A percentile compares a stretch with the other conserved stretches of the same genome.
phyloP scores from a whole-genome alignment of 64 coral and sea anemone species.

The Stichodactyla helianthus region DNA sequence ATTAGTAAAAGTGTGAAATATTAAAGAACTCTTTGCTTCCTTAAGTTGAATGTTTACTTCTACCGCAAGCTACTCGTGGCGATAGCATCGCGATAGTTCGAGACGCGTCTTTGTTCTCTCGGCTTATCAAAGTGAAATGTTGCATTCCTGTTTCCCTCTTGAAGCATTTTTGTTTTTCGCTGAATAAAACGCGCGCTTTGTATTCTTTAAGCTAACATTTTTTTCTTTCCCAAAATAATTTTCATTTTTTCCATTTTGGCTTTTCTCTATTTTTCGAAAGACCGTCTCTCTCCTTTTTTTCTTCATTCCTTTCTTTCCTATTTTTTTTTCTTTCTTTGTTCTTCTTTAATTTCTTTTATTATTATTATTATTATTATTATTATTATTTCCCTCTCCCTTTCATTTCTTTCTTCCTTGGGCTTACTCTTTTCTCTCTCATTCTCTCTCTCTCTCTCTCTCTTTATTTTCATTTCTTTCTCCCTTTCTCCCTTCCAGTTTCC shows the following conservation, averaged over 20 bases:
- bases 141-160: background rate
- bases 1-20: slow-evolving; percentile 4
- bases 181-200: too few relatives aligned
- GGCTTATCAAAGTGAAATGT: background rate
- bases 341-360: background rate
- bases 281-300: background rate
- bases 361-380: too few relatives aligned
- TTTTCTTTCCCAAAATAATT: too few relatives aligned
- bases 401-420: too few relatives aligned
- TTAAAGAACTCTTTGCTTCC: background rate
- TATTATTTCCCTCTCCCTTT: background rate
- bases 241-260: too few relatives aligned
- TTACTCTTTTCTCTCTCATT: background rate
- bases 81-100: background rate
- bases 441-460: background rate
- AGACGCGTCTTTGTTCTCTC: background rate
- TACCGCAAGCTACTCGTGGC: background rate
- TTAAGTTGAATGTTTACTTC: background rate
- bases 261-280: too few relatives aligned
- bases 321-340: background rate
- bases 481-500: background rate
- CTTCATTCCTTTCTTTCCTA: background rate
- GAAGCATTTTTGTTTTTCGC: too few relatives aligned
- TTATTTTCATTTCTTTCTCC: background rate
- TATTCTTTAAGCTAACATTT: too few relatives aligned